Evolutionary conservation across 2,113 vertebrate species (phyloP).

Genomic region (Heliornis fulica): DNA sequence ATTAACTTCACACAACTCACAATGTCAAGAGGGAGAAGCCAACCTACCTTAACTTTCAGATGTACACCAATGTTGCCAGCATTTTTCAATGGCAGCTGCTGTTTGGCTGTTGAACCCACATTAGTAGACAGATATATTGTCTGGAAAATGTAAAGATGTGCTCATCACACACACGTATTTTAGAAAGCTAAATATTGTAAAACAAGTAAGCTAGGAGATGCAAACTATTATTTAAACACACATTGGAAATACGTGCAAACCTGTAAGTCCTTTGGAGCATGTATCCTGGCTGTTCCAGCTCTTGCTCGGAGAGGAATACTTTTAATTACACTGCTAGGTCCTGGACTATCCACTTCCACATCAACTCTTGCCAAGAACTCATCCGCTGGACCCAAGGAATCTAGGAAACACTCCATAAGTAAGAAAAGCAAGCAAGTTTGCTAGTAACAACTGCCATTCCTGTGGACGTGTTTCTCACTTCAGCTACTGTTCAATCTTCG

Average conservation of each 20-base stretch:
- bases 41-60: conserved; percentile 86
- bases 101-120: conserved; percentile 78
- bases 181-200: neutral
- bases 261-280: conserved; percentile 89
- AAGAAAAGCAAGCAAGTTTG: neutral
- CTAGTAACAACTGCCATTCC: neutral
- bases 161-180: neutral
- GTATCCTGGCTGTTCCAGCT: conserved; percentile 87
- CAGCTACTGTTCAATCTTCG: neutral
- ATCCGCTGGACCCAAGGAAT: conserved; percentile 80
- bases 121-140: conserved; percentile 77
- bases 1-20: neutral
- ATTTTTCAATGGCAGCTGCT: conserved; percentile 90
- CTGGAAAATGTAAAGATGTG: conserved; percentile 68
- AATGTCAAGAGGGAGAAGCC: neutral
- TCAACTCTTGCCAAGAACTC: conserved; percentile 88
- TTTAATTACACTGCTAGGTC: conserved; percentile 82
- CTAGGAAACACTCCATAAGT: conserved; percentile 58
- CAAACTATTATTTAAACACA: neutral
- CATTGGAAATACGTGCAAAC: conserved; percentile 62
- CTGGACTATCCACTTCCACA: conserved; percentile 91
- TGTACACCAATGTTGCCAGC: conserved; percentile 91
- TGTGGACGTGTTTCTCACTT: neutral
- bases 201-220: neutral
- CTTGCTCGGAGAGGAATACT: conserved; percentile 85